Evolutionary conservation across 2,113 vertebrate genomes (phyloP), one percentile per base, ranked within the genome.

Genomic region (Pseudolaguvia tuberculata): DNA sequence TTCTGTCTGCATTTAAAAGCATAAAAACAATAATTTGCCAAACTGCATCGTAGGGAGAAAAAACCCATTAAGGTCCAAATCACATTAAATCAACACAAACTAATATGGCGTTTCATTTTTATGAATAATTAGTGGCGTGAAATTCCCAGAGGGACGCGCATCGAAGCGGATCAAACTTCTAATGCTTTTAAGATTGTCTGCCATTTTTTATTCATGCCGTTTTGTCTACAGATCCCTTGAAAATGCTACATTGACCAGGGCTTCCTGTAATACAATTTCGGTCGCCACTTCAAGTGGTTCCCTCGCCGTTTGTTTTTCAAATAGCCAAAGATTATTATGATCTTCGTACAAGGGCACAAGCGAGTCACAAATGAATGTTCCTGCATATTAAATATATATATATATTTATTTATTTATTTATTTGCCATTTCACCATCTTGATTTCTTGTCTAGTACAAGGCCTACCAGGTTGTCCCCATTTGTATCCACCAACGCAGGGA

Each of bases 31-130:
- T 14, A 15, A 27, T 66, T 23, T 73, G 78, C 61, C 74, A 78
- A 77, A 77, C 57, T 73, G 77, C 53, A 11, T 56, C 21, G 23
- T n/a, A 50, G 25, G 20, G 21, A n/a, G 52, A 45, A 55, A 69
- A 78, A 79, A 79, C 67, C 15, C 68, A 66, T 78, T 79, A 77
- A 73, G 67, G 66, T 70, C 52, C 81, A n/a, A 85, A 86, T 85
- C 75, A 72, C 81, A 84, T 86, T 84, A 81, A 61, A 77, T 56
- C 17, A 67, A 84, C 79, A 85, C 81, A 86, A 86, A 83, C 81
- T 85, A 85, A 85, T 84, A 78, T 79, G 79, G 81, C 83, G 78
- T 86, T 86, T 86, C 72, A 84, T 86, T 85, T 84, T 84, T 82
- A 83, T 86, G 79, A 85, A 86, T 85, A 85, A 85, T 86, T 85